phyloP scores from a whole-genome alignment of 2,888 invertebrate genomes.

The Andrena fulva region DNA sequence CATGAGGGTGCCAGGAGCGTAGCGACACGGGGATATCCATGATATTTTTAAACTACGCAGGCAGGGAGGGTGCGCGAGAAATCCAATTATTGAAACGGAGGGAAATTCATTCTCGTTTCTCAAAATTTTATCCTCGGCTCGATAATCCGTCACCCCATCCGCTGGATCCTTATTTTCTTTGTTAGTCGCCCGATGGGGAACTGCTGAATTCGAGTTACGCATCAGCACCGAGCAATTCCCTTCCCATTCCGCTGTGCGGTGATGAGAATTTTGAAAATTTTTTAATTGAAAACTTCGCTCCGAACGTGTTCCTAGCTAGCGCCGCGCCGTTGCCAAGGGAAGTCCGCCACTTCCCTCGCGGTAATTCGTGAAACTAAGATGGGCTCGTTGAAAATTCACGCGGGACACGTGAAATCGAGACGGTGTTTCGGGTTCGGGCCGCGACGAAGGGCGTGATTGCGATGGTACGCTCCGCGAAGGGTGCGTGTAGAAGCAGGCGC shows the following conservation, averaged over 20 bases:
- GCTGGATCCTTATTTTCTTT: not conserved
- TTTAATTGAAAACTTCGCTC: too few relatives aligned
- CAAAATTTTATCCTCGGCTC: constrained; percentile 3
- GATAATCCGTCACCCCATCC: not conserved
- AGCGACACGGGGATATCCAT: constrained; percentile 22
- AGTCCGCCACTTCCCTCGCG: too few relatives aligned
- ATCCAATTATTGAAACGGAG: constrained; percentile 44
- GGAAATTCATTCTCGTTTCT: constrained; percentile 26
- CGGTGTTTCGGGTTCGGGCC: constrained; percentile 10
- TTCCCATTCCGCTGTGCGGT: too few relatives aligned
- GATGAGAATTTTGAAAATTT: too few relatives aligned
- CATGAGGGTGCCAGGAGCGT: constrained; percentile 33
- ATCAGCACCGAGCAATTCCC: too few relatives aligned
- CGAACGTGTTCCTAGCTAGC: too few relatives aligned
- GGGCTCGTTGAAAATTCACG: not conserved
- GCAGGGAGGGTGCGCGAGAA: not conserved
- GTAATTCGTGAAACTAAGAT: not conserved
- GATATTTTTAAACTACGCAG: constrained; percentile 41
- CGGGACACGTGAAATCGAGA: constrained; percentile 8
- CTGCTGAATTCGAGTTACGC: too few relatives aligned
- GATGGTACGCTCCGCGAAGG: constrained; percentile 6
- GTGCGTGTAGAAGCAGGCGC: not conserved
- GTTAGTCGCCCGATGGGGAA: not conserved
- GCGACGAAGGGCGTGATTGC: constrained; percentile 25
- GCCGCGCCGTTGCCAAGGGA: too few relatives aligned